These are phyloP conservation scores for Cervus canadensis DNA, from an alignment of 2,113 vertebrate species.

Conservation along the genomic window DNA sequence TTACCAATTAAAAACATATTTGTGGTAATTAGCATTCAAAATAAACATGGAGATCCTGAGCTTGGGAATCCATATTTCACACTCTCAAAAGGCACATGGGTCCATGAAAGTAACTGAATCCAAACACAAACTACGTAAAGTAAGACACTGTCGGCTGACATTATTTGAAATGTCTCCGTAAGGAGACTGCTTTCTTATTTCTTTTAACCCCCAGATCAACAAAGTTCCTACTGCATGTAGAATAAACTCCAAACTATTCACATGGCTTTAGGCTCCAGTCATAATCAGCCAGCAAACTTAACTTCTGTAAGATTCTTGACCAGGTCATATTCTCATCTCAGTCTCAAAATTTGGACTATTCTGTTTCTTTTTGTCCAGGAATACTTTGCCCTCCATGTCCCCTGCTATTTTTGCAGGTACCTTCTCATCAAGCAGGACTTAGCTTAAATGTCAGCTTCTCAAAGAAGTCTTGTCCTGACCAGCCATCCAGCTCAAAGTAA, in stretches of 20 bases:
- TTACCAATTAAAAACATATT: constrained; percentile 68
- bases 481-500: neutral
- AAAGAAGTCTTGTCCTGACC: neutral
- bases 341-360: neutral
- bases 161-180: neutral
- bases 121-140: neutral
- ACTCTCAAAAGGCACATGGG: neutral
- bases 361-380: neutral
- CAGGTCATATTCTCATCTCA: neutral
- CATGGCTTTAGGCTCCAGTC: neutral
- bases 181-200: neutral
- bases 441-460: neutral
- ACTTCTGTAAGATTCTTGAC: neutral
- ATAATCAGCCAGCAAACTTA: neutral
- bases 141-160: neutral
- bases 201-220: neutral
- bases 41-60: constrained; percentile 57
- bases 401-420: neutral
- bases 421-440: neutral
- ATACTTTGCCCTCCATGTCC: neutral
- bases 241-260: neutral
- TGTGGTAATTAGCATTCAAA: constrained; percentile 59
- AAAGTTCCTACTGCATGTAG: neutral
- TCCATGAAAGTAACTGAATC: neutral
- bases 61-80: constrained; percentile 38